Evolutionary conservation across 2,888 invertebrate species (phyloP).

Genomic region (Agrotis clavis): DNA sequence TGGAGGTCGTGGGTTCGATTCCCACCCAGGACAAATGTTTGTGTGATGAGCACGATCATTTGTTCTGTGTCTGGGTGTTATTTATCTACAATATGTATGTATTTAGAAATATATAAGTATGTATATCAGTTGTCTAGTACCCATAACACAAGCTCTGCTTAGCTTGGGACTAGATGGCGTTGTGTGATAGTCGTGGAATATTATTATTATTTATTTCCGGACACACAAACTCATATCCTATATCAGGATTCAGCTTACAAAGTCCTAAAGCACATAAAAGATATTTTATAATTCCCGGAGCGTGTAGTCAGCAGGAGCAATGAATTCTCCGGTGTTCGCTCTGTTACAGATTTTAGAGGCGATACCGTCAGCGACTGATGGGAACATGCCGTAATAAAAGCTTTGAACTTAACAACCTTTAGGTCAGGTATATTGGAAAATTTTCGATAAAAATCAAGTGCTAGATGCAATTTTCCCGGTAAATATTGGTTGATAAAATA

Average conservation of each 20-base stretch:
- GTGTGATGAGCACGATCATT: no score
- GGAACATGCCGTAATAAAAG: constrained; percentile 69
- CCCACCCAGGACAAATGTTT: no score
- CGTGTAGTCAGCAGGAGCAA: constrained; percentile 66
- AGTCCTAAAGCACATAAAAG: constrained; percentile 32
- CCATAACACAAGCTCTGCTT: no score
- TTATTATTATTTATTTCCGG: no score
- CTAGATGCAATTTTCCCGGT: constrained; percentile 51
- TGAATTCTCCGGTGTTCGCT: constrained; percentile 68
- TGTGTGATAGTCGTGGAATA: no score
- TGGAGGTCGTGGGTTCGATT: no score
- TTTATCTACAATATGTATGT: no score
- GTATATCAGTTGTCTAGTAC: no score
- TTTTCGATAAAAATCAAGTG: constrained; percentile 51
- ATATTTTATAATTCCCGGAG: constrained; percentile 66
- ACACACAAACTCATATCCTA: background rate
- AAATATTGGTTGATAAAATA: constrained; percentile 46
- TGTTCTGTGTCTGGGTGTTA: no score
- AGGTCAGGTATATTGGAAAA: constrained; percentile 57
- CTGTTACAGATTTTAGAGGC: constrained; percentile 71
- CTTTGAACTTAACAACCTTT: constrained; percentile 60
- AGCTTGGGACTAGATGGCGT: no score
- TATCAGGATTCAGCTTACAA: constrained; percentile 12
- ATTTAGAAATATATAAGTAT: no score
- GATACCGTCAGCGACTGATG: constrained; percentile 63